These are phyloP conservation scores for Apotomis turbidana DNA, from an alignment of 2,888 invertebrate species.

Conservation along the genomic window DNA sequence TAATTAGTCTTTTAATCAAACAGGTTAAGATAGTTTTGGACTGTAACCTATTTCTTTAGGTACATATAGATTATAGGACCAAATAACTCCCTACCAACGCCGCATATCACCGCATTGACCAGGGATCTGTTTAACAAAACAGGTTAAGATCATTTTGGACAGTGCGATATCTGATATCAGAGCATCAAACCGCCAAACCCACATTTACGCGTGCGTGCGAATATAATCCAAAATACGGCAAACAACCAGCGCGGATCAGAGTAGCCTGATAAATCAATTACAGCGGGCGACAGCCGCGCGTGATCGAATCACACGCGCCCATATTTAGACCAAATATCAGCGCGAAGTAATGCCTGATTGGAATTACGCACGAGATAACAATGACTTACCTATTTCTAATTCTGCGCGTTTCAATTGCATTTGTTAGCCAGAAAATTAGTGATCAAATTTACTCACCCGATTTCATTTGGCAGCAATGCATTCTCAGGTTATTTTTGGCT, in stretches of 20 bases:
- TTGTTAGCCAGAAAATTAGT: no score
- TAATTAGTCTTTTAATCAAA: no score
- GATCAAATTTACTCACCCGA: no score
- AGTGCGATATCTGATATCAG: neutral
- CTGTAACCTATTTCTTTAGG: no score
- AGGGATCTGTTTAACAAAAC: neutral
- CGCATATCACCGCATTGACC: neutral
- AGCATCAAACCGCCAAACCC: conserved; percentile 1
- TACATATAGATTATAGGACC: no score
- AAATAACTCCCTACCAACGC: neutral
- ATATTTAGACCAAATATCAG: conserved; percentile 29
- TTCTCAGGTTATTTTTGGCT: no score
- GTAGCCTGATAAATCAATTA: conserved; percentile 39
- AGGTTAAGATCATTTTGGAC: neutral
- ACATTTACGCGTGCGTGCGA: conserved; percentile 7
- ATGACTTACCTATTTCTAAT: neutral
- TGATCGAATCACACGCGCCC: conserved; percentile 34
- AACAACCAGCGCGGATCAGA: conserved; percentile 28
- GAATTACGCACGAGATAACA: neutral
- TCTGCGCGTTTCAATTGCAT: no score
- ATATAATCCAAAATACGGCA: conserved; percentile 28
- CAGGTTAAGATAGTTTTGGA: no score
- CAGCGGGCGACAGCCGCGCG: conserved; percentile 19
- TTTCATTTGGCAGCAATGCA: no score
- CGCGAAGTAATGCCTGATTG: neutral